These are phyloP conservation scores for Eudyptes chrysolophus DNA, from an alignment of 2,113 vertebrate species.

Conservation along the genomic window DNA sequence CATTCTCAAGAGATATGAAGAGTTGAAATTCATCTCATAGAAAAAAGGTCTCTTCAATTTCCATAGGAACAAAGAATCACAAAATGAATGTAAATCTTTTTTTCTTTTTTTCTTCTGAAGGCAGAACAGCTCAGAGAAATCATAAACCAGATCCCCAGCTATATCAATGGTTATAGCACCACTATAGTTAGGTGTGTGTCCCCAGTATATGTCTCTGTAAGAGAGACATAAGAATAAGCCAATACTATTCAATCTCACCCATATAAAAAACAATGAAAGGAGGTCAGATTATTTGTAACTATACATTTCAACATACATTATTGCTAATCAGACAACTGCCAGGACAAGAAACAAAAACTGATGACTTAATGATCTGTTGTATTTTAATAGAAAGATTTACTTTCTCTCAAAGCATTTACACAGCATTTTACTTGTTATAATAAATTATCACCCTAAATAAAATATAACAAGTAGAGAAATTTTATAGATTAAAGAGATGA, in stretches of 20 bases:
- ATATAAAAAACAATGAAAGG: neutral
- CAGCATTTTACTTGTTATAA: neutral
- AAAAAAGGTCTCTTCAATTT: constrained; percentile 29
- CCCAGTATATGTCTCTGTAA: neutral
- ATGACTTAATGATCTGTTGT: neutral
- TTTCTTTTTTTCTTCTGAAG: neutral
- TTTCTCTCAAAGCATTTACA: neutral
- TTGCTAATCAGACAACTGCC: neutral
- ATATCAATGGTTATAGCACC: neutral
- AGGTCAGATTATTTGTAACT: neutral
- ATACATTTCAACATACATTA: neutral
- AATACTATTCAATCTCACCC: neutral
- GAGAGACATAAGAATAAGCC: neutral
- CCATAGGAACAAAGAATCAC: constrained; percentile 39
- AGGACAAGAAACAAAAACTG: neutral
- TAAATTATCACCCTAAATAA: neutral
- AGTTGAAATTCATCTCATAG: constrained; percentile 14
- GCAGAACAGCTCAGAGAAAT: neutral
- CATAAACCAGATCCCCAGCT: neutral
- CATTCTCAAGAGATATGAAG: constrained; percentile 9
- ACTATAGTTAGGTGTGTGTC: neutral
- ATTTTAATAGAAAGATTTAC: neutral
- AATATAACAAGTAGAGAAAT: neutral
- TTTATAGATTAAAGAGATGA: neutral
- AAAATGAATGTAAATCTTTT: neutral